Conservation (phyloP, 1,140 invertebrate species). For the Zophobas morio region DNA sequence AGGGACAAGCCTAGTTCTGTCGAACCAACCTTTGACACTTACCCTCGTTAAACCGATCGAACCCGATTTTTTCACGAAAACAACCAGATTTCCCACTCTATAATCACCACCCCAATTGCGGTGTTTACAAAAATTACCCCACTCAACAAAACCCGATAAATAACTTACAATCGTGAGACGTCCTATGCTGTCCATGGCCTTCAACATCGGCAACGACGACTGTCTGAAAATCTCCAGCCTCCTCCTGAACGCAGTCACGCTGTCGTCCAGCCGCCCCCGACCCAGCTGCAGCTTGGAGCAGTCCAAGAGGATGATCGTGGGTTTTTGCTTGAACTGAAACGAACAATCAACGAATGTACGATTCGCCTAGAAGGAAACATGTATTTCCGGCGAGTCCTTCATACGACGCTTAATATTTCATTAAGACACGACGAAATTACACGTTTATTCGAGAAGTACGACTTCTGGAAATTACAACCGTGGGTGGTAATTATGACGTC, state of each 20-base stretch:
- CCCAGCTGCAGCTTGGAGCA: conserved; percentile 90
- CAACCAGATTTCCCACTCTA: too few species aligned
- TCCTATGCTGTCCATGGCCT: conserved; percentile 83
- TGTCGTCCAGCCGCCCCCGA: conserved; percentile 85
- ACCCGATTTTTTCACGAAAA: too few species aligned
- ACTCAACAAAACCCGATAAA: conserved; percentile 37
- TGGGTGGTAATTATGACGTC: conserved; percentile 43
- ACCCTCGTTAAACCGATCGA: too few species aligned
- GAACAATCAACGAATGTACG: too few species aligned
- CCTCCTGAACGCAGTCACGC: conserved; percentile 84
- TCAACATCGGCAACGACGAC: conserved; percentile 89
- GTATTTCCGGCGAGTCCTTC: conserved; percentile 30
- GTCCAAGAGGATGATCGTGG: conserved; percentile 84
- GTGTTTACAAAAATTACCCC: background rate
- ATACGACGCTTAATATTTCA: conserved; percentile 20
- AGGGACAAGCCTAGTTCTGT: too few species aligned
- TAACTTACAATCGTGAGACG: conserved; percentile 84
- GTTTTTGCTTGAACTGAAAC: conserved; percentile 80
- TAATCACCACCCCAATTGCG: too few species aligned
- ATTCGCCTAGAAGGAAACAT: too few species aligned
- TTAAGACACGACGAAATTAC: conserved; percentile 19
- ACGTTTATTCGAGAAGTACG: conserved; percentile 13
- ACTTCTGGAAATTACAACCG: conserved; percentile 19
- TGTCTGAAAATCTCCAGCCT: conserved; percentile 89
- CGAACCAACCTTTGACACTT: too few species aligned